phyloP scores from a whole-genome alignment of 2,113 vertebrate genomes.

The Kryptolebias marmoratus region DNA sequence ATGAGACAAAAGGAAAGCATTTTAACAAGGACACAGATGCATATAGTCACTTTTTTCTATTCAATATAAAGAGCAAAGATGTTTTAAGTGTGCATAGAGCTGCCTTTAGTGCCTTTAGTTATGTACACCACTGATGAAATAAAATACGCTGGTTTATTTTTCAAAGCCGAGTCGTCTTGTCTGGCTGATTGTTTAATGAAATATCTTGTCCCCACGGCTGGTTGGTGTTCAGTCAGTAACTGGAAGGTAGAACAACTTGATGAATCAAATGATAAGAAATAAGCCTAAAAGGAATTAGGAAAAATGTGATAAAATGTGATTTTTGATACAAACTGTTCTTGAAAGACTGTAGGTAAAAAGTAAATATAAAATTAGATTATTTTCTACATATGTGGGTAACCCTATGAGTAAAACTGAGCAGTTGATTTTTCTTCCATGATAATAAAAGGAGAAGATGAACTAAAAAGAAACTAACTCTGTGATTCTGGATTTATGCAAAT shows the following conservation, averaged over 20 bases:
- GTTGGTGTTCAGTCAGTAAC: no score
- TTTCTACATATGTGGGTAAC: no score
- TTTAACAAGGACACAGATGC: slow-evolving; percentile 42
- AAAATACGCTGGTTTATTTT: slow-evolving; percentile 81
- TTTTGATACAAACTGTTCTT: background rate
- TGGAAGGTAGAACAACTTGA: no score
- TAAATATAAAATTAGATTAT: no score
- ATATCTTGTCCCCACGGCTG: background rate
- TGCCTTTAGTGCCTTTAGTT: slow-evolving; percentile 65
- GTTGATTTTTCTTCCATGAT: background rate
- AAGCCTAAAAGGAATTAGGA: background rate
- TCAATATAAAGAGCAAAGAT: slow-evolving; percentile 58
- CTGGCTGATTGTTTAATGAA: slow-evolving; percentile 66
- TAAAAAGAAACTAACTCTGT: background rate
- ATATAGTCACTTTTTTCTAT: slow-evolving; percentile 72
- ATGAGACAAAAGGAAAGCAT: slow-evolving; percentile 13
- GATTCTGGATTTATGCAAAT: background rate
- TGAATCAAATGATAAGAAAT: no score
- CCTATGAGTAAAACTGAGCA: background rate
- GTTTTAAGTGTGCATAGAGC: slow-evolving; percentile 60
- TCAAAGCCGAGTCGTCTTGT: slow-evolving; percentile 79
- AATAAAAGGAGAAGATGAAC: background rate
- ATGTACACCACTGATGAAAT: slow-evolving; percentile 72
- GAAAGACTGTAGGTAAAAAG: background rate
- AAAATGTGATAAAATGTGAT: background rate